phyloP scores from a whole-genome alignment of 2,797 vertebrate species.

The Sciurus carolinensis region DNA sequence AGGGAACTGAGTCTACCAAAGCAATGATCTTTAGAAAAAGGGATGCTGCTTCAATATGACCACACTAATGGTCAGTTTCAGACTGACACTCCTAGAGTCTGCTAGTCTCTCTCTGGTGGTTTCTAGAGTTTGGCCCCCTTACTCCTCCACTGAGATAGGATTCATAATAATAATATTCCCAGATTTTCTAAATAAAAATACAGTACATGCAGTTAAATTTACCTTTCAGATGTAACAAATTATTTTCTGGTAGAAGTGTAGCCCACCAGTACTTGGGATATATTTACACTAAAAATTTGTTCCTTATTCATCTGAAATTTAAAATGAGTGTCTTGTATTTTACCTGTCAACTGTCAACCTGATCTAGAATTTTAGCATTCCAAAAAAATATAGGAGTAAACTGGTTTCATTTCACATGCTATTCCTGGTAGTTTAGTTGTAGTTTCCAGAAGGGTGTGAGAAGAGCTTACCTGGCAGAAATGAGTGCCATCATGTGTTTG shows the following conservation, averaged over 20 bases:
- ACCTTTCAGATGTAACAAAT: background rate
- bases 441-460: background rate
- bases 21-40: background rate
- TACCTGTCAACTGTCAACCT: background rate
- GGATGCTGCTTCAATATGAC: background rate
- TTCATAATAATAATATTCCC: background rate
- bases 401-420: background rate
- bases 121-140: background rate
- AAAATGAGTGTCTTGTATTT: background rate
- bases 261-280: background rate
- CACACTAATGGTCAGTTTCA: background rate
- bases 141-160: background rate
- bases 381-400: background rate
- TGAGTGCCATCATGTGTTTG: background rate
- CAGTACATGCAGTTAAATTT: background rate
- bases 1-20: background rate
- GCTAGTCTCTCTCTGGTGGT: background rate
- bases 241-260: background rate
- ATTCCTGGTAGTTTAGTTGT: background rate
- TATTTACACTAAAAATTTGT: constrained; percentile 20
- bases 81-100: background rate
- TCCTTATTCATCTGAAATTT: constrained; percentile 45
- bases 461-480: background rate
- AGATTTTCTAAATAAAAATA: constrained; percentile 37
- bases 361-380: background rate